Evolutionary conservation across 2,888 invertebrate species (phyloP), one percentile per base, ranked within the genome.

Genomic region (Stegophylla sp.): DNA sequence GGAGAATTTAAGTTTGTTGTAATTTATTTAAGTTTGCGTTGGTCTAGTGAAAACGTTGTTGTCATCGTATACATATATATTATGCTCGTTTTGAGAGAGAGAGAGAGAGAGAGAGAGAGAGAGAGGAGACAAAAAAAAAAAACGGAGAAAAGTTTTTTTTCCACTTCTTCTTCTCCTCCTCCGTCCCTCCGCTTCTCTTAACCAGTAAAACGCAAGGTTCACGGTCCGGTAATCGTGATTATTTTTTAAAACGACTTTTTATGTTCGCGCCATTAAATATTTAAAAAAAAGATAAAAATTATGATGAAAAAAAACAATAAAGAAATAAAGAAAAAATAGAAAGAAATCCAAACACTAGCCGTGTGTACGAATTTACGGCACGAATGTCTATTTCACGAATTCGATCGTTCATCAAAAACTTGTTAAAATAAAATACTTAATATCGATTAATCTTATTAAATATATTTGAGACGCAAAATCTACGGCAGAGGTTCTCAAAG

Each of bases 231-330:
- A 69, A 45, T 56, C 67, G 77, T 77, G 69, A 67, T 79, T 79
- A n/a, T n/a, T 41, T 61, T 64, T 76, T 76, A 53, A 71, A 71
- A 79, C 59, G 59, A 61, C 79, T 71, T 61, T 79, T 79, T 79
- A 79, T 79, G 61, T 79, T 71, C 79, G 69, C 79, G 26, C 79
- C 79, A 79, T 79, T 79, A 63, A 64, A 61, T 79, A 34, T 69
- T 71, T 71, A 61, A 61, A 48, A 71, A 61, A 61, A 48, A 71
- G 61, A 79, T 71, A 71, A 79, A 48, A 59, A 45, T 48, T 26
- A 48, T 26, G 71, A 51, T 56, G 23, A 0, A 43, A 75, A 51
- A 75, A 41, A 66, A 74, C 26, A 59, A 12, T 43, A 66, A 20
- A 51, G 53, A 13, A 34, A n/a, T n/a, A 69, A 41, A 13, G n/a